A percentile compares a stretch with the other conserved stretches of the same genome.
Evolutionary conservation across 2,797 vertebrate genomes (phyloP).

Genomic region (Hylomyscus alleni): DNA sequence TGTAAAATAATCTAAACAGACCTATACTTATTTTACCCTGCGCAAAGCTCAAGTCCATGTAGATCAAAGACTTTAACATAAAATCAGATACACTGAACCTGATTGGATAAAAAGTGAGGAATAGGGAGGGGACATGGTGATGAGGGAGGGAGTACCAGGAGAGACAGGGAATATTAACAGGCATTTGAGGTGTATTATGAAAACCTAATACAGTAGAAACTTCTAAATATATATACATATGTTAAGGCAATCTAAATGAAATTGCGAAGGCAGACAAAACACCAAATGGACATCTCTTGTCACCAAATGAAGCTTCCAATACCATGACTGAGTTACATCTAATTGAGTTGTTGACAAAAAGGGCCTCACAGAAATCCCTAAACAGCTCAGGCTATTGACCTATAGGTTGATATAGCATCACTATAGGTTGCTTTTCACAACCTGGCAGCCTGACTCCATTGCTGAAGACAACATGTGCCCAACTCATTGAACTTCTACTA

Average conservation of each 20-base stretch:
- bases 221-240: background rate
- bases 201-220: background rate
- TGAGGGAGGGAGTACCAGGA: background rate
- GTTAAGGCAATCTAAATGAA: background rate
- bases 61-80: background rate
- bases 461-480: background rate
- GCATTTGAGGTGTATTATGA: background rate
- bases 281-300: background rate
- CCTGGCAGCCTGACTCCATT: background rate
- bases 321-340: background rate
- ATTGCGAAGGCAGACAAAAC: background rate
- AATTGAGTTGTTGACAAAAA: background rate
- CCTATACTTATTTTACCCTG: background rate
- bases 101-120: background rate
- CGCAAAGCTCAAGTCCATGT: background rate
- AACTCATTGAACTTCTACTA: background rate
- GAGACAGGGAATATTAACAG: background rate
- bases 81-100: background rate
- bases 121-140: background rate
- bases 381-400: background rate
- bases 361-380: background rate
- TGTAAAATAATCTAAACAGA: background rate
- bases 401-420: no score
- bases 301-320: background rate
- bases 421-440: background rate